Evolutionary conservation across 2,888 invertebrate genomes (phyloP).

Genomic region (Stenotaenia linearis): DNA sequence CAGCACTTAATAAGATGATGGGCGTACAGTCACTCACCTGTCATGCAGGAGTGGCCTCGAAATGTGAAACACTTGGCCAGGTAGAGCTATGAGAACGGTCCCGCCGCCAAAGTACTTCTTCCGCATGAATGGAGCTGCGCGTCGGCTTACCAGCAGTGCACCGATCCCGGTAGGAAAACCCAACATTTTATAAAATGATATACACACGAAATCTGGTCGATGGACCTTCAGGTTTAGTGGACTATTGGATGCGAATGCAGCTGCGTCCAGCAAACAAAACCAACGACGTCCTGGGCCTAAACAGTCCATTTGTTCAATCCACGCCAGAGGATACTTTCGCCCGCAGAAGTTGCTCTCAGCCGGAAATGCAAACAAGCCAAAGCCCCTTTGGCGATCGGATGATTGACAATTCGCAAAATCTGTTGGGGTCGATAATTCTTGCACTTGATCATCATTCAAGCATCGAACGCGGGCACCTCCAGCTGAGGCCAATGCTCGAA

Average conservation of each 20-base stretch:
- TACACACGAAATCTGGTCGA: conserved; percentile 79
- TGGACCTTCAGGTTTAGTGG: conserved; percentile 63
- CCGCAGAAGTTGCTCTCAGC: conserved; percentile 96
- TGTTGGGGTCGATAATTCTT: neutral
- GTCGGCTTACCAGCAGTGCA: conserved; percentile 64
- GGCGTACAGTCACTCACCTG: conserved; percentile 54
- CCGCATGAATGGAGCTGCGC: conserved; percentile 52
- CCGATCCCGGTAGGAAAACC: conserved; percentile 93
- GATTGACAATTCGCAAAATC: neutral
- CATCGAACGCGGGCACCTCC: conserved; percentile 29
- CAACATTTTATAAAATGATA: conserved; percentile 97
- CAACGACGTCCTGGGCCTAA: conserved; percentile 46
- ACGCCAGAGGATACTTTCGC: conserved; percentile 72
- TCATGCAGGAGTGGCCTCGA: conserved; percentile 63
- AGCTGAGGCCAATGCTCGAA: conserved; percentile 64
- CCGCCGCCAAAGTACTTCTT: conserved; percentile 88
- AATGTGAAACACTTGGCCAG: conserved; percentile 63
- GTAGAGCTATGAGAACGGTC: conserved; percentile 77
- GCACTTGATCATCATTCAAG: conserved; percentile 18
- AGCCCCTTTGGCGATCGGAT: neutral
- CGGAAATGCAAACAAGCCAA: conserved; percentile 70
- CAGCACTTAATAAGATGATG: conserved; percentile 10
- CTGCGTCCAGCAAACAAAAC: conserved; percentile 80
- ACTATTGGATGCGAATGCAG: conserved; percentile 71
- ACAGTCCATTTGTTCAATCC: conserved; percentile 63